These are phyloP conservation scores for Willowsia nigromaculata DNA, from an alignment of 2,888 invertebrate genomes.

Conservation along the genomic window DNA sequence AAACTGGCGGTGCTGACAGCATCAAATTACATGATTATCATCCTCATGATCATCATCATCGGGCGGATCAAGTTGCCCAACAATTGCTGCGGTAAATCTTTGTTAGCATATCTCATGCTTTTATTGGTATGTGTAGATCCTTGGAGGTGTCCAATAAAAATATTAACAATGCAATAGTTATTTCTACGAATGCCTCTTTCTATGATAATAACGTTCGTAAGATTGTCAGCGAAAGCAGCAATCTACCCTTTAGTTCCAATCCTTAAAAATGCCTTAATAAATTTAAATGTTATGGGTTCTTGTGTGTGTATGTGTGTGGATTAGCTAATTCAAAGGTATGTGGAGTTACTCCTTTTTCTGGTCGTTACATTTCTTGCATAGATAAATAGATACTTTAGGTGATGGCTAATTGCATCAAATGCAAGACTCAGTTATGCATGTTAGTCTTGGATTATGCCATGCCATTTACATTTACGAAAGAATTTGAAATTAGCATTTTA, in stretches of 20 bases:
- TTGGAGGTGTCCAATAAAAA: background rate
- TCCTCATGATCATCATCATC: constrained; percentile 4
- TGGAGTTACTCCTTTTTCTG: background rate
- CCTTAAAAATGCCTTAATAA: background rate
- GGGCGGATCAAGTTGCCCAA: background rate
- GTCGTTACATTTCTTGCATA: constrained; percentile 2
- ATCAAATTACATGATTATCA: constrained; percentile 29
- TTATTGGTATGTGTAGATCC: background rate
- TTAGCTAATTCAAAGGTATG: constrained; percentile 9
- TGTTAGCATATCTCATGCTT: background rate
- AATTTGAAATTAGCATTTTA: constrained; percentile 50
- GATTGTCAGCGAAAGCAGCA: background rate
- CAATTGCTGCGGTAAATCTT: background rate
- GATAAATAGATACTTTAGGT: constrained; percentile 18
- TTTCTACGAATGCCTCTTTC: background rate
- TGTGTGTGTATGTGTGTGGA: background rate
- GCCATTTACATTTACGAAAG: constrained; percentile 23
- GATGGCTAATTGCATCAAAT: constrained; percentile 35
- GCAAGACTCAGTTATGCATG: constrained; percentile 41
- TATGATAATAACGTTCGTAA: background rate
- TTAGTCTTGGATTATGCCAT: constrained; percentile 16
- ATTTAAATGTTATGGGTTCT: constrained; percentile 21
- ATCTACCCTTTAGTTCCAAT: constrained; percentile 3
- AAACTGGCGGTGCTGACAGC: background rate
- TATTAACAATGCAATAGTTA: constrained; percentile 3